Percentiles rank a stretch among this genome's conserved stretches.
Evolutionary conservation across 1,140 invertebrate genomes (phyloP).

Genomic region (Drosophila azteca): DNA sequence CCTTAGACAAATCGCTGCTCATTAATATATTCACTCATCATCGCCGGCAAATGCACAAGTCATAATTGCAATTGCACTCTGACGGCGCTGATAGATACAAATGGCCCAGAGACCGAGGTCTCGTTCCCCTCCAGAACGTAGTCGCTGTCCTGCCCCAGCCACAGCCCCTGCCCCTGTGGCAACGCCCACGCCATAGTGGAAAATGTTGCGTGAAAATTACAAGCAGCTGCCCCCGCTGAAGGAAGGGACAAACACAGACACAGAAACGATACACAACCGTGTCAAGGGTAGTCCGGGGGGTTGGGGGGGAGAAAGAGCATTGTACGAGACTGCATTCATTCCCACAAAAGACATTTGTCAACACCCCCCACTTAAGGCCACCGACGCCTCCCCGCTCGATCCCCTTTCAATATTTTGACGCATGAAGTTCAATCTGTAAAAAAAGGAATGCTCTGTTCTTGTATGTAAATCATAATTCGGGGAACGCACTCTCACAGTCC

Average conservation of each 20-base stretch:
- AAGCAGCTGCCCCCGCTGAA: constrained; percentile 61
- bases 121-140: background rate
- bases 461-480: constrained; percentile 66
- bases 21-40: constrained; percentile 82
- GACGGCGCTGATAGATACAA: constrained; percentile 74
- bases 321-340: constrained; percentile 17
- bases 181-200: constrained; percentile 66
- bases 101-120: constrained; percentile 39
- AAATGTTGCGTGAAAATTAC: constrained; percentile 80
- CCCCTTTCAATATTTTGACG: constrained; percentile 72
- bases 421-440: constrained; percentile 65
- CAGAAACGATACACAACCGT: constrained; percentile 12
- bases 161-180: background rate
- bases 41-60: constrained; percentile 66
- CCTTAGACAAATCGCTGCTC: constrained; percentile 74
- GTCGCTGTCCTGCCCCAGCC: constrained; percentile 6
- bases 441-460: constrained; percentile 15
- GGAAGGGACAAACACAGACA: constrained; percentile 6
- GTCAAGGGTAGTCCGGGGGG: constrained; percentile 26
- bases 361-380: constrained; percentile 71
- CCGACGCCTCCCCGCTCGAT: constrained; percentile 13
- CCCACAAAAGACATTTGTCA: constrained; percentile 79
- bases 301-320: constrained; percentile 7
- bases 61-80: constrained; percentile 75
- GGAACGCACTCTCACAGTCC: constrained; percentile 22